Evolutionary conservation across 2,113 vertebrate genomes (phyloP).

Genomic region (Chaenogobius annularis): DNA sequence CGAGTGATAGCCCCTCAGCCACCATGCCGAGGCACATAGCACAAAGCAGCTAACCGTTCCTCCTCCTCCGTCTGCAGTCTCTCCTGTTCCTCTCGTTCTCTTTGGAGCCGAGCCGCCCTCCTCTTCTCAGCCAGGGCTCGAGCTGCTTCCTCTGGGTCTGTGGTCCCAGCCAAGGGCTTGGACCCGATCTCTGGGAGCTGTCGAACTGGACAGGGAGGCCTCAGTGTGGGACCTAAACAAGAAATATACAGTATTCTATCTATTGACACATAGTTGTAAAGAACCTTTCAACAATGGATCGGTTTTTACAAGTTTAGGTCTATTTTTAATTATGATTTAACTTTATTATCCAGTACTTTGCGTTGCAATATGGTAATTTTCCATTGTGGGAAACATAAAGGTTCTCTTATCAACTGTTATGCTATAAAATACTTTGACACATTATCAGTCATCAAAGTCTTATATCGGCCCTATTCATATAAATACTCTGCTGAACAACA

Average conservation of each 20-base stretch:
- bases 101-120: conserved; percentile 86
- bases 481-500: background rate
- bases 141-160: conserved; percentile 85
- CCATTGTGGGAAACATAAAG: background rate
- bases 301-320: no score
- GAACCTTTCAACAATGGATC: background rate
- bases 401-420: background rate
- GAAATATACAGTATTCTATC: background rate
- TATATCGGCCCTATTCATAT: background rate
- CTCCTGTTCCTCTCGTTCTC: conserved; percentile 87
- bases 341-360: no score
- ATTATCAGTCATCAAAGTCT: background rate
- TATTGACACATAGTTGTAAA: background rate
- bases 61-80: conserved; percentile 79
- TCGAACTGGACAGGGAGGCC: conserved; percentile 14
- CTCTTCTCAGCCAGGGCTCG: conserved; percentile 89
- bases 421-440: no score
- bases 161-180: conserved; percentile 83
- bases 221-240: conserved; percentile 28
- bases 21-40: background rate
- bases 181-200: conserved; percentile 35
- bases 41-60: conserved; percentile 77
- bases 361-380: no score
- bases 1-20: no score
- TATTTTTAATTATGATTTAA: no score